Evolutionary conservation across 2,797 vertebrate species (phyloP).

Genomic region (Argya squamiceps): DNA sequence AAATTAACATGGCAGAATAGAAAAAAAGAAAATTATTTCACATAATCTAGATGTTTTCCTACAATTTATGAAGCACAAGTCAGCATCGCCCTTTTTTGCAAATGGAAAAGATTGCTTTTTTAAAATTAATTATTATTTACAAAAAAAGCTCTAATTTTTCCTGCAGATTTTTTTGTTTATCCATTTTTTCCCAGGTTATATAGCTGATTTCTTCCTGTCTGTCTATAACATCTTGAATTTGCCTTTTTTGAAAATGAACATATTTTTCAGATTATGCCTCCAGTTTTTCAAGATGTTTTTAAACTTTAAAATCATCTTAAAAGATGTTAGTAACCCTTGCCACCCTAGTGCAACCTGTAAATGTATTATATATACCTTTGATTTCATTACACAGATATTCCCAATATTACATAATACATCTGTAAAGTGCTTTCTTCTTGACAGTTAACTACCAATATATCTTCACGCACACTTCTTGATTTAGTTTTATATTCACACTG

Average conservation of each 20-base stretch:
- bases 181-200: background rate
- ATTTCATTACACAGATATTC: background rate
- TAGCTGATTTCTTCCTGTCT: fast-evolving
- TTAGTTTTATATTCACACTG: background rate
- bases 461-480: background rate
- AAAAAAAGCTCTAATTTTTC: background rate
- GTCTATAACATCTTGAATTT: background rate
- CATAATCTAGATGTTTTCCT: background rate
- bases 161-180: background rate
- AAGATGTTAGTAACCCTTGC: background rate
- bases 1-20: background rate
- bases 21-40: background rate
- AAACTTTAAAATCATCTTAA: background rate
- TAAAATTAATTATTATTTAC: background rate
- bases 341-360: background rate
- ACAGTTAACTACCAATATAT: background rate
- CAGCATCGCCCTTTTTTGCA: fast-evolving
- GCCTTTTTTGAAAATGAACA: background rate
- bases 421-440: background rate
- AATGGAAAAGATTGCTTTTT: background rate
- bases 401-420: background rate
- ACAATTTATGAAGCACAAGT: background rate
- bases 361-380: background rate
- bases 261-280: background rate
- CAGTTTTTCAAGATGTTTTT: background rate